Percentiles rank a stretch among this genome's conserved stretches.
Conservation (phyloP, 2,888 invertebrate species). For the Gari tellinella region DNA sequence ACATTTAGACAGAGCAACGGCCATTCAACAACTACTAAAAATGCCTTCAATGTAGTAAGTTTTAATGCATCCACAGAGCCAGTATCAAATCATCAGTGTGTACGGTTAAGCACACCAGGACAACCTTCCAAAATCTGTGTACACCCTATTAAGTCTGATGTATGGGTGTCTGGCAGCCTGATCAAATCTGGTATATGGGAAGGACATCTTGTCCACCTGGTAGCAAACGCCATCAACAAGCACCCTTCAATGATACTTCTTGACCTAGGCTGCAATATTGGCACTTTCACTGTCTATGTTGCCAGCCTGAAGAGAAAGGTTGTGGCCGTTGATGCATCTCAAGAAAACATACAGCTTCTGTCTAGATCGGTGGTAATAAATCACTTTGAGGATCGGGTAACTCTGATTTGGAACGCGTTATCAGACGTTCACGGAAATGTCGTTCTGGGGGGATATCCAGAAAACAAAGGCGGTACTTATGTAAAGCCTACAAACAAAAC, state of each 20-base stretch:
- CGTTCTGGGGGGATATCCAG: slow-evolving; percentile 44
- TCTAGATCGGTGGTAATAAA: slow-evolving; percentile 59
- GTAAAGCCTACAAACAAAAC: slow-evolving; percentile 34
- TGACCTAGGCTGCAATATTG: slow-evolving; percentile 68
- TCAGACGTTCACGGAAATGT: slow-evolving; percentile 60
- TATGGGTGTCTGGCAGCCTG: no score
- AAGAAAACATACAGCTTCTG: slow-evolving; percentile 49
- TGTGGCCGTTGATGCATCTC: slow-evolving; percentile 60
- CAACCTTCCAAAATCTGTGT: no score
- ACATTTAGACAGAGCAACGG: no score
- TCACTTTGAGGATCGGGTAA: slow-evolving; percentile 48
- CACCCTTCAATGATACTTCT: slow-evolving; percentile 19
- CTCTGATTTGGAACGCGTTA: slow-evolving; percentile 67
- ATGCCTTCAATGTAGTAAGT: no score
- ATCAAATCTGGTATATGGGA: no score
- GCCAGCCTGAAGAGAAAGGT: slow-evolving; percentile 58
- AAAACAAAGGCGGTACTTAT: slow-evolving; percentile 67
- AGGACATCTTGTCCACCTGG: no score
- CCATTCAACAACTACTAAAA: no score
- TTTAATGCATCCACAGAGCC: no score
- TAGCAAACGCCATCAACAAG: no score
- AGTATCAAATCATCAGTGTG: no score
- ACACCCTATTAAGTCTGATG: no score
- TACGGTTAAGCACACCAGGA: no score
- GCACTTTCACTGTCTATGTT: slow-evolving; percentile 61